Percentiles rank a stretch among this genome's conserved stretches.
Evolutionary conservation across 2,113 vertebrate genomes (phyloP).

Genomic region (Sander lucioperca): DNA sequence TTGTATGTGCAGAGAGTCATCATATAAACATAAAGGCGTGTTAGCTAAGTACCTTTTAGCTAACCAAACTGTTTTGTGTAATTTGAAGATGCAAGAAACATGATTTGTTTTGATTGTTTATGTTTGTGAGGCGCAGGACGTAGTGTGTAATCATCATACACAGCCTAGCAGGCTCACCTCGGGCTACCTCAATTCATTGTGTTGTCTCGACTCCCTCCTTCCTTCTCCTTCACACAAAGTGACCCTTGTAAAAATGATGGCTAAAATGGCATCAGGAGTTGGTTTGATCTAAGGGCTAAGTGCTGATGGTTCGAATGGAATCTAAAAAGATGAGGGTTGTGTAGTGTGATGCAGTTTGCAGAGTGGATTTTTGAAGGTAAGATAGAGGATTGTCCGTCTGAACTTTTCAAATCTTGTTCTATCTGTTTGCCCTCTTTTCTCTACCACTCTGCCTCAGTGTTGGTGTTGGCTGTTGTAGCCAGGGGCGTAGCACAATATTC

Average conservation of each 20-base stretch:
- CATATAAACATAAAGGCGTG: not conserved
- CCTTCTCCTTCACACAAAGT: not conserved
- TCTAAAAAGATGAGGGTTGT: conserved; percentile 3
- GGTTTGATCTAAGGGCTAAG: conserved; percentile 13
- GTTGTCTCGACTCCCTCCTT: not conserved
- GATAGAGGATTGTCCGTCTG: not conserved
- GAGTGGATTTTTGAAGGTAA: conserved; percentile 21
- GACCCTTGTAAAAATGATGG: conserved; percentile 1
- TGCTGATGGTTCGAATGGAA: conserved; percentile 4
- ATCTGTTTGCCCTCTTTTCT: not conserved
- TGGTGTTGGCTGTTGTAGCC: not conserved
- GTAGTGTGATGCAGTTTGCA: not conserved
- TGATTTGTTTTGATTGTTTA: not conserved
- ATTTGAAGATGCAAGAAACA: conserved; percentile 10
- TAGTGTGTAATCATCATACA: not conserved
- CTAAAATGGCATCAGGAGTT: conserved; percentile 24
- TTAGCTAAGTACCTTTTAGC: not conserved
- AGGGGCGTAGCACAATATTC: too few species aligned
- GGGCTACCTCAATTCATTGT: not conserved
- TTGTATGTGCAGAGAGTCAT: not conserved
- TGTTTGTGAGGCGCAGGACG: not conserved
- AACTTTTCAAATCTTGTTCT: not conserved
- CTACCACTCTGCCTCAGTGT: not conserved
- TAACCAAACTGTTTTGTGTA: not conserved
- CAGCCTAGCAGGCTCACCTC: conserved; percentile 5